Evolutionary conservation across 2,113 vertebrate species (phyloP).

Genomic region (Scatophagus argus): DNA sequence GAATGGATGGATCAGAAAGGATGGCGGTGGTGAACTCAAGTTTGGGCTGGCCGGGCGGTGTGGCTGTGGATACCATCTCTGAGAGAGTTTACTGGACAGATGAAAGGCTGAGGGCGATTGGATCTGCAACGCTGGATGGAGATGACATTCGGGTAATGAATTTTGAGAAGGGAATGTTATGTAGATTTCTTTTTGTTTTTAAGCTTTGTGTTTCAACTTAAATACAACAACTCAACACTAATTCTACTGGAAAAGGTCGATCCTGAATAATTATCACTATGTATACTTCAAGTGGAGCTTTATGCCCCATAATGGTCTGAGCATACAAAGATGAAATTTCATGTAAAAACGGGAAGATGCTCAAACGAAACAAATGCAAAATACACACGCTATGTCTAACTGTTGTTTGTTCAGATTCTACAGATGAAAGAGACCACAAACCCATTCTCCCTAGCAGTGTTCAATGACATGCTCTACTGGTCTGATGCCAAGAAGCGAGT

Average conservation of each 20-base stretch:
- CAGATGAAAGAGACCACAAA: constrained; percentile 85
- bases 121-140: constrained; percentile 89
- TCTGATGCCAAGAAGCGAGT: constrained; percentile 87
- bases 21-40: constrained; percentile 82
- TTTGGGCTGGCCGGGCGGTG: constrained; percentile 89
- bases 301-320: not conserved
- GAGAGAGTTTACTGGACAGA: constrained; percentile 93
- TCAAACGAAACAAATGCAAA: not conserved
- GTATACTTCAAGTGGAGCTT: not conserved
- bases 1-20: constrained; percentile 90
- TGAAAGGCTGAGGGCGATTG: constrained; percentile 87
- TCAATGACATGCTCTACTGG: constrained; percentile 92
- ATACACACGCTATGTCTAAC: not conserved
- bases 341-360: not conserved
- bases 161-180: not conserved
- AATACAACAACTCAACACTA: not conserved
- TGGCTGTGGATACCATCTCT: constrained; percentile 87
- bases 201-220: not conserved
- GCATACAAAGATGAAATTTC: not conserved
- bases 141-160: constrained; percentile 81
- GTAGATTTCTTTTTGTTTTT: not conserved
- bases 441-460: constrained; percentile 88
- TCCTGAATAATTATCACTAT: not conserved
- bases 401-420: constrained; percentile 83
- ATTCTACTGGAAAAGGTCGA: not conserved